phyloP scores from a whole-genome alignment of 2,888 invertebrate species.

The Cremastobaeus sp. region DNA sequence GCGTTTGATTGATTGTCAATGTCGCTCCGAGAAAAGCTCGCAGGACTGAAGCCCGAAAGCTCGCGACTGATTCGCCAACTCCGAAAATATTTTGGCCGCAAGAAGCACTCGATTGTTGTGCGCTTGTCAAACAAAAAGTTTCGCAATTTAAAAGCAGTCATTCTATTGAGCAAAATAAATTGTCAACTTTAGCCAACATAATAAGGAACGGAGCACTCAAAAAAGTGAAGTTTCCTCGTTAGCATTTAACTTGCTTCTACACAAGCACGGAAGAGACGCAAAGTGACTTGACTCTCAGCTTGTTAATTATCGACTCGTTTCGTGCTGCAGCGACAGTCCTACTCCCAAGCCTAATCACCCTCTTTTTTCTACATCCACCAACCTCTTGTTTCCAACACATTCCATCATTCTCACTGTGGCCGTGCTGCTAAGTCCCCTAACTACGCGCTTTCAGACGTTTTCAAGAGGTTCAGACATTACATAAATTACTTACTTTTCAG shows the following conservation, averaged over 20 bases:
- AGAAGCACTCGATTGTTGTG: too few relatives aligned
- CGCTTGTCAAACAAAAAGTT: too few relatives aligned
- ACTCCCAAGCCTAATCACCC: slow-evolving; percentile 73
- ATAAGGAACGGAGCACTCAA: slow-evolving; percentile 57
- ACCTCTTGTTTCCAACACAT: slow-evolving; percentile 73
- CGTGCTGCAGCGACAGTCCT: slow-evolving; percentile 62
- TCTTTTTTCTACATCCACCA: slow-evolving; percentile 68
- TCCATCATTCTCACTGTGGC: slow-evolving; percentile 68
- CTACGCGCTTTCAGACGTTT: slow-evolving; percentile 55
- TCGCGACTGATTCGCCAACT: too few relatives aligned
- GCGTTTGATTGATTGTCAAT: too few relatives aligned
- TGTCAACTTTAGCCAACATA: slow-evolving; percentile 48
- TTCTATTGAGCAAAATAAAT: slow-evolving; percentile 31
- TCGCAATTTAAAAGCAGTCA: slow-evolving; percentile 7
- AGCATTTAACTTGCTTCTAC: slow-evolving; percentile 65
- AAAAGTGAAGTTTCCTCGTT: slow-evolving; percentile 71
- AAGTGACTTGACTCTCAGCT: slow-evolving; percentile 69
- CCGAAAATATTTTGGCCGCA: too few relatives aligned
- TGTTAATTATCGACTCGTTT: slow-evolving; percentile 77
- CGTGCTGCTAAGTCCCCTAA: slow-evolving; percentile 37
- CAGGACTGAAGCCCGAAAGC: too few relatives aligned
- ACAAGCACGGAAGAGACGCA: slow-evolving; percentile 55
- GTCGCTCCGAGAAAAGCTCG: too few relatives aligned
- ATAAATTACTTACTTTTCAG: slow-evolving; percentile 51
- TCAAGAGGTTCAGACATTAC: slow-evolving; percentile 44